These are phyloP conservation scores for Pycnomerus fuliginosus DNA, from an alignment of 2,888 invertebrate species.

Conservation along the genomic window DNA sequence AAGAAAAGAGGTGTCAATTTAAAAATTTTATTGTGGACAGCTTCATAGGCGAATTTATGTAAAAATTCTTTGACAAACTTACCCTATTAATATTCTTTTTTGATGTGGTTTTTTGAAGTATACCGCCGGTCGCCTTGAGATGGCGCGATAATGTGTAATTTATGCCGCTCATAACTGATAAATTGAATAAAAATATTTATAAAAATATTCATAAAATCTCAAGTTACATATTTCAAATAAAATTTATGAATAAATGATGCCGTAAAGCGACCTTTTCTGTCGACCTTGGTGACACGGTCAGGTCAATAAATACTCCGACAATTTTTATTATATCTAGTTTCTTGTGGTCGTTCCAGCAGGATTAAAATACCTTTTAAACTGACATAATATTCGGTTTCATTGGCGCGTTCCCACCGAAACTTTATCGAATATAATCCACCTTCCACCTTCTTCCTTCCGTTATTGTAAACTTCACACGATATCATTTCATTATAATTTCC, in stretches of 20 bases:
- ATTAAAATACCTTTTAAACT: slow-evolving; percentile 43
- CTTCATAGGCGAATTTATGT: too few species aligned
- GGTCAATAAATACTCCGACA: slow-evolving; percentile 33
- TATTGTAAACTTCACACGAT: slow-evolving; percentile 30
- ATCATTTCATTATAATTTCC: slow-evolving; percentile 33
- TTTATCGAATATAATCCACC: slow-evolving; percentile 11
- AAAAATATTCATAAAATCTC: slow-evolving; percentile 20
- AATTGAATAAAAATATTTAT: slow-evolving; percentile 7
- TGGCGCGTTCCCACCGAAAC: slow-evolving; percentile 29
- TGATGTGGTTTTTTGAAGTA: too few species aligned
- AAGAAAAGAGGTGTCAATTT: too few species aligned
- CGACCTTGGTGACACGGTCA: slow-evolving; percentile 27
- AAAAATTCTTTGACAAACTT: too few species aligned
- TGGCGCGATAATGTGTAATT: too few species aligned
- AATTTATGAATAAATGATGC: slow-evolving; percentile 22
- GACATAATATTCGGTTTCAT: slow-evolving; percentile 44
- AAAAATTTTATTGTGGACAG: too few species aligned
- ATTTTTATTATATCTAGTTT: slow-evolving; percentile 42
- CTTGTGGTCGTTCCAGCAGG: slow-evolving; percentile 37
- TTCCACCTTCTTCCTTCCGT: slow-evolving; percentile 33
- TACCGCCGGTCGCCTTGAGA: too few species aligned
- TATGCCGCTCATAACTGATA: slow-evolving; percentile 6
- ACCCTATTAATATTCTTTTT: too few species aligned
- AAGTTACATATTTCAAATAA: slow-evolving; percentile 19
- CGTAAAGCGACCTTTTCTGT: slow-evolving; percentile 10